phyloP scores from a whole-genome alignment of 1,140 invertebrate genomes.

The Drosophila ogumai region DNA sequence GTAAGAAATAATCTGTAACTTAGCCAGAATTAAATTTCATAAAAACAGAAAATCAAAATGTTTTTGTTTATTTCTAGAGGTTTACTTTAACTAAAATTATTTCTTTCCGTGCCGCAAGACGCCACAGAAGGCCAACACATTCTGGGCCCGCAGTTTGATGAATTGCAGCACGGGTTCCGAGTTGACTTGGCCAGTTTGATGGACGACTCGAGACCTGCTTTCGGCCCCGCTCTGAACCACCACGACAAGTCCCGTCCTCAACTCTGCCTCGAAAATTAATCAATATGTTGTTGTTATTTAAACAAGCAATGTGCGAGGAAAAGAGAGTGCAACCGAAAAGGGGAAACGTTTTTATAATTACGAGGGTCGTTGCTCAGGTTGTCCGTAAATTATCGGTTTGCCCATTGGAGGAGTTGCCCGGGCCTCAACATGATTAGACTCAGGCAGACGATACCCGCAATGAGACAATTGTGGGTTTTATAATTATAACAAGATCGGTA shows the following conservation, averaged over 20 bases:
- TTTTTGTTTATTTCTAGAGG: too few relatives aligned
- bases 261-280: conserved; percentile 61
- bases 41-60: too few relatives aligned
- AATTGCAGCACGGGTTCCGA: conserved; percentile 62
- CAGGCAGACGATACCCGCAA: conserved; percentile 32
- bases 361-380: conserved; percentile 71
- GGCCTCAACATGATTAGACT: conserved; percentile 50
- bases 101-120: conserved; percentile 12
- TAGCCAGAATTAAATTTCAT: too few relatives aligned
- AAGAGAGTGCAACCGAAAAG: conserved; percentile 11
- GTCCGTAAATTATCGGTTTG: conserved; percentile 72
- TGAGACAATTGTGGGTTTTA: conserved; percentile 52
- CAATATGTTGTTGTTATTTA: conserved; percentile 70
- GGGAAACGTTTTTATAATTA: conserved; percentile 74
- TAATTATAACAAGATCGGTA: conserved; percentile 55
- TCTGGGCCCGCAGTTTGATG: conserved; percentile 58
- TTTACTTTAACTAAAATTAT: background rate
- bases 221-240: conserved; percentile 20
- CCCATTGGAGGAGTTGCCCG: conserved; percentile 46
- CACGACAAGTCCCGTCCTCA: conserved; percentile 48
- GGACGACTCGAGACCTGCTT: conserved; percentile 60
- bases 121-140: conserved; percentile 12
- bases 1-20: background rate
- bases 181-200: conserved; percentile 53
- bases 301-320: conserved; percentile 45